Percentiles rank a stretch among this genome's conserved stretches.
phyloP scores from a whole-genome alignment of 2,888 invertebrate species.

The Lithophane leautieri region DNA sequence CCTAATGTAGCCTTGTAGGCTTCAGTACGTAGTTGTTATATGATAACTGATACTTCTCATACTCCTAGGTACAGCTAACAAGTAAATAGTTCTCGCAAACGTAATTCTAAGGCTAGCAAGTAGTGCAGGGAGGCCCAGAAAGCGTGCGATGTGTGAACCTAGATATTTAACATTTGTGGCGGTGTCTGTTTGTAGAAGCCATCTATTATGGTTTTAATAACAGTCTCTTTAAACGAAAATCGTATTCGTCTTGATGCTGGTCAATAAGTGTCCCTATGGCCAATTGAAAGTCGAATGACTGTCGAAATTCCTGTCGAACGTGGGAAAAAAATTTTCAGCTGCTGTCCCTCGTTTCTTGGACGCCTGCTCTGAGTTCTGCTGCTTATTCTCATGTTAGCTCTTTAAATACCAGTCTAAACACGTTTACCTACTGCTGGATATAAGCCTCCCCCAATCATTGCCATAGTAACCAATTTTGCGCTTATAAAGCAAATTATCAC shows the following conservation, averaged over 20 bases:
- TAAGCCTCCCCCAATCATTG: neutral
- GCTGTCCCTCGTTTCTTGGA: neutral
- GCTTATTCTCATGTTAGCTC: neutral
- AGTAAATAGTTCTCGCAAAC: constrained; percentile 36
- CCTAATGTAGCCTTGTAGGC: too few relatives aligned
- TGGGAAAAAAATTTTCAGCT: neutral
- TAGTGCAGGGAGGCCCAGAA: constrained; percentile 42
- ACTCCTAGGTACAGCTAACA: constrained; percentile 10
- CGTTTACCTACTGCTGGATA: neutral
- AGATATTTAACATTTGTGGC: neutral
- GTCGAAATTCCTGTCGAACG: neutral
- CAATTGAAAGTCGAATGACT: neutral
- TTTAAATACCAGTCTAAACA: neutral
- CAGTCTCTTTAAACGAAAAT: fast-evolving
- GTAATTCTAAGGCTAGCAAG: constrained; percentile 31
- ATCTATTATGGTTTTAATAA: neutral
- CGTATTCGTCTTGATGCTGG: neutral
- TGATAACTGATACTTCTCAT: constrained; percentile 31
- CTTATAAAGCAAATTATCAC: neutral
- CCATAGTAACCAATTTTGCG: neutral
- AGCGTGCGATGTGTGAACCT: constrained; percentile 37
- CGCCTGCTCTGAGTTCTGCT: neutral
- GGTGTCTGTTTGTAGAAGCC: constrained; percentile 20
- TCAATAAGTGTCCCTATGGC: neutral
- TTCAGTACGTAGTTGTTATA: neutral